phyloP scores from a whole-genome alignment of 2,113 vertebrate genomes.

The Nothocercus julius region DNA sequence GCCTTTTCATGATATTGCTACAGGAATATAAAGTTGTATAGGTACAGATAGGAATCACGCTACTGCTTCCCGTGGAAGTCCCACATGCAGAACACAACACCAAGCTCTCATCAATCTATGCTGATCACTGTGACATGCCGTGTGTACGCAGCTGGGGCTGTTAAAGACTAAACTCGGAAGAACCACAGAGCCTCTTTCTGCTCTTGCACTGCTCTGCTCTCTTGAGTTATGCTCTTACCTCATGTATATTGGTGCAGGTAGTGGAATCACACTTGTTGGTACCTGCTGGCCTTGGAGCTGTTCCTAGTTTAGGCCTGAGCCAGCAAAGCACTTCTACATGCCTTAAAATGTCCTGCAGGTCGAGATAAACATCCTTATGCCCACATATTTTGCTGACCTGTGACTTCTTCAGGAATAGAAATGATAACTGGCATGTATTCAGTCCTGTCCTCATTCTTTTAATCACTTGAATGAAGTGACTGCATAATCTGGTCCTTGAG shows the following conservation, averaged over 20 bases:
- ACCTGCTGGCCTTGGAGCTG: slow-evolving; percentile 12
- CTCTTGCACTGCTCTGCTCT: slow-evolving; percentile 60
- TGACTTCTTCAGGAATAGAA: slow-evolving; percentile 6
- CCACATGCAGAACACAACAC: neutral
- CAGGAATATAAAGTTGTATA: neutral
- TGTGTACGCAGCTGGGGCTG: slow-evolving; percentile 44
- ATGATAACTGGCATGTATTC: neutral
- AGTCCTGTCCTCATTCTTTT: neutral
- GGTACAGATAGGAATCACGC: neutral
- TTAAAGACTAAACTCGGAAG: slow-evolving; percentile 50
- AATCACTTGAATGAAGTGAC: slow-evolving; percentile 8
- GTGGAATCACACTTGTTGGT: neutral
- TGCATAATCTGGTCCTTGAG: slow-evolving; percentile 11
- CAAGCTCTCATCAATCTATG: slow-evolving; percentile 18
- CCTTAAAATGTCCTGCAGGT: slow-evolving; percentile 21
- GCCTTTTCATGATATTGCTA: neutral
- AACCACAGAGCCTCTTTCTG: slow-evolving; percentile 66
- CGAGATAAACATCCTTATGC: slow-evolving; percentile 18
- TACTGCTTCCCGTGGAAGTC: neutral
- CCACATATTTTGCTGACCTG: slow-evolving; percentile 20
- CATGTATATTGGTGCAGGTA: slow-evolving; percentile 52
- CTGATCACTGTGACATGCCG: slow-evolving; percentile 34
- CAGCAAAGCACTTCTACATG: slow-evolving; percentile 15
- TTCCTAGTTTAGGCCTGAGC: neutral
- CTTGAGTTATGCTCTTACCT: slow-evolving; percentile 59